phyloP scores from a whole-genome alignment of 2,888 invertebrate genomes.

The Monochamus alternatus region DNA sequence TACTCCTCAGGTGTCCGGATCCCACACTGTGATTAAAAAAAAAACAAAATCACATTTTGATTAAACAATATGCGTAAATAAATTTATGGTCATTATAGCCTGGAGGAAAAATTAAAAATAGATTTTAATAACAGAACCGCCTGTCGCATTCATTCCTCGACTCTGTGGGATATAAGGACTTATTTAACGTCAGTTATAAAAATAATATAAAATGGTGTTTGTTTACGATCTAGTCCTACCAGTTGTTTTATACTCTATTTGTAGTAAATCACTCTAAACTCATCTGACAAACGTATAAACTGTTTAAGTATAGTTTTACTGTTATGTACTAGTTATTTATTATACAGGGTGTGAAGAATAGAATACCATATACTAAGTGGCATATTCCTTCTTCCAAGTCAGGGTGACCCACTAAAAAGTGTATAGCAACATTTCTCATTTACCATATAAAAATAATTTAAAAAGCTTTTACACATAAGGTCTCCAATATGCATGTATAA shows the following conservation, averaged over 20 bases:
- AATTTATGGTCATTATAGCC: conserved; percentile 6
- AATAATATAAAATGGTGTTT: conserved; percentile 26
- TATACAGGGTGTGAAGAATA: too few species aligned
- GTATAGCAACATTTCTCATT: too few species aligned
- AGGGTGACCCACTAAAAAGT: too few species aligned
- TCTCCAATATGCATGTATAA: too few species aligned
- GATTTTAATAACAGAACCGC: conserved; percentile 12
- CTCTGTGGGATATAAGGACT: conserved; percentile 35
- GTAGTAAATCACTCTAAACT: not conserved
- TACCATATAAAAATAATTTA: too few species aligned
- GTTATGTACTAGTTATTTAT: too few species aligned
- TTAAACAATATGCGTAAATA: not conserved
- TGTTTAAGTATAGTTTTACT: too few species aligned
- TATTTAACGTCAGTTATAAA: conserved; percentile 29
- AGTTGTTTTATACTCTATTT: not conserved
- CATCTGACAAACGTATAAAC: too few species aligned
- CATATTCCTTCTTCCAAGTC: too few species aligned
- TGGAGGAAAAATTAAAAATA: conserved; percentile 15
- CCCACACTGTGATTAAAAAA: not conserved
- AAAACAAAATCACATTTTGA: not conserved
- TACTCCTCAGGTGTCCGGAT: not conserved
- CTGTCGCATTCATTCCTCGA: conserved; percentile 12
- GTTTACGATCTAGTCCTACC: conserved; percentile 21
- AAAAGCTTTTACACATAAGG: too few species aligned
- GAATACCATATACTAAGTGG: too few species aligned